Evolutionary conservation across 2,888 invertebrate genomes (phyloP).

Genomic region (Corythucha ciliata): DNA sequence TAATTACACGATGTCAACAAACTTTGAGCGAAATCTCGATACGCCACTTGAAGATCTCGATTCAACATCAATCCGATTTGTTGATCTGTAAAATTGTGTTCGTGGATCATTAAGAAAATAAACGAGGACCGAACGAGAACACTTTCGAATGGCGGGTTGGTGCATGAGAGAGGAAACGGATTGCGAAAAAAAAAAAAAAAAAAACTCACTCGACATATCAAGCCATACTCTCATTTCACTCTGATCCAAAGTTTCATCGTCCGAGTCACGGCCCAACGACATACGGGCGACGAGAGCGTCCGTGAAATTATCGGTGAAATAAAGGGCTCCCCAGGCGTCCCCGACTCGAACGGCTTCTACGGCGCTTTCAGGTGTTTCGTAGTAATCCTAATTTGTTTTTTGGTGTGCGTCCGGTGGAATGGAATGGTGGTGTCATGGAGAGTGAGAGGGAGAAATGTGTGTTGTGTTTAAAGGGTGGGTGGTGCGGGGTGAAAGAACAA

Average conservation of each 20-base stretch:
- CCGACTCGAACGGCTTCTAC: conserved; percentile 63
- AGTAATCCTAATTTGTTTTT: conserved; percentile 54
- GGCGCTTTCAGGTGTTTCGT: conserved; percentile 56
- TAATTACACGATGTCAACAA: conserved; percentile 62
- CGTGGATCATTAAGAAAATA: conserved; percentile 11
- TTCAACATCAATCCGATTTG: conserved; percentile 86
- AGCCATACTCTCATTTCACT: conserved; percentile 83
- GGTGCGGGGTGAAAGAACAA: too few relatives aligned
- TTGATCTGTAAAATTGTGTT: conserved; percentile 62
- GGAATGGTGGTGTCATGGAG: too few relatives aligned
- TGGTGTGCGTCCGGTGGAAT: too few relatives aligned
- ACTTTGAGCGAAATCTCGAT: conserved; percentile 72
- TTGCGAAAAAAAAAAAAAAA: too few relatives aligned
- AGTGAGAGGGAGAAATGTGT: too few relatives aligned
- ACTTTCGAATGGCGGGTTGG: too few relatives aligned
- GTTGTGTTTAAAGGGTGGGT: too few relatives aligned
- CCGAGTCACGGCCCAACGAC: conserved; percentile 68
- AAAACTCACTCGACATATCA: conserved; percentile 71
- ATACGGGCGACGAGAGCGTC: conserved; percentile 73
- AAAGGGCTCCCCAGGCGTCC: conserved; percentile 78
- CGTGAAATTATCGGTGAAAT: conserved; percentile 83
- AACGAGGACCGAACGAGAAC: not conserved
- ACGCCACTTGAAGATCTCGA: conserved; percentile 73
- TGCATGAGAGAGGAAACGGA: too few relatives aligned
- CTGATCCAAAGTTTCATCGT: conserved; percentile 75